A percentile compares a stretch with the other conserved stretches of the same genome.
Conservation (phyloP, 2,113 vertebrate genomes). For the Scalopus aquaticus region DNA sequence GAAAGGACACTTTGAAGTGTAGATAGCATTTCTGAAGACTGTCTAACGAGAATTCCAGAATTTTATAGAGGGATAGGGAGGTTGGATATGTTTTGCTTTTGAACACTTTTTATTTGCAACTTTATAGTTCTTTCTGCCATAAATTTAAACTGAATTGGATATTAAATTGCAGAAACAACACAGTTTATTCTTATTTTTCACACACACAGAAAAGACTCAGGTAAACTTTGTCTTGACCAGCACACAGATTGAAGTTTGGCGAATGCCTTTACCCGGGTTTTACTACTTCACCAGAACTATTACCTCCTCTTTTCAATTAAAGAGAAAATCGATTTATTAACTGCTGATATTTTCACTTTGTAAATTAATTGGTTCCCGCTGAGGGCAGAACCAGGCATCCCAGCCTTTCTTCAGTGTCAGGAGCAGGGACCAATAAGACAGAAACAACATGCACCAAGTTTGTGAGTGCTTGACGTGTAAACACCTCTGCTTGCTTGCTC, state of each 20-base stretch:
- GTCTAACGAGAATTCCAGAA: slow-evolving; percentile 43
- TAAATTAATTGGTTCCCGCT: not conserved
- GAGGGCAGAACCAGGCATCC: not conserved
- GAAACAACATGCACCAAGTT: fast-evolving
- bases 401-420: not conserved
- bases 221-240: not conserved
- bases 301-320: not conserved
- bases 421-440: not conserved
- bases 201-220: not conserved
- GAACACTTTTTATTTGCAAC: slow-evolving; percentile 49
- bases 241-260: not conserved
- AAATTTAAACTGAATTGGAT: slow-evolving; percentile 28
- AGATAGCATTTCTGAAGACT: slow-evolving; percentile 11
- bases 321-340: not conserved
- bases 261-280: not conserved
- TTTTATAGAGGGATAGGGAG: slow-evolving; percentile 34
- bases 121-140: slow-evolving; percentile 51
- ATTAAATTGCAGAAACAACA: slow-evolving; percentile 57
- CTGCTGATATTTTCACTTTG: not conserved
- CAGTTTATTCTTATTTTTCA: not conserved
- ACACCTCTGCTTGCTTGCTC: not conserved
- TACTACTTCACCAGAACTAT: not conserved
- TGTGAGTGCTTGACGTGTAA: not conserved
- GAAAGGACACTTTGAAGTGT: slow-evolving; percentile 21
- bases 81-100: slow-evolving; percentile 54